Evolutionary conservation across 2,113 vertebrate genomes (phyloP).

Genomic region (Myotis lucifugus): DNA sequence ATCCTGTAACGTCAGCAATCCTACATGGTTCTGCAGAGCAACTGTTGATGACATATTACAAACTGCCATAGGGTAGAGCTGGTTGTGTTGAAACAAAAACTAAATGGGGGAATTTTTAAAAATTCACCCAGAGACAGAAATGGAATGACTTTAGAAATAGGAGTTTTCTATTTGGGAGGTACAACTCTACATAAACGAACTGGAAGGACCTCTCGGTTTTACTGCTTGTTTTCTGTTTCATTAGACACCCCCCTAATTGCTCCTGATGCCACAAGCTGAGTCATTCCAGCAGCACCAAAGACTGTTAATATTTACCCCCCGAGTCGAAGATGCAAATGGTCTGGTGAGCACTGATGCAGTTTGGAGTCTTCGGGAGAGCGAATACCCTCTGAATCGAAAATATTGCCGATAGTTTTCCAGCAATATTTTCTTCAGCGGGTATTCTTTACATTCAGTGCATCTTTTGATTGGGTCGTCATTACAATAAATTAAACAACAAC

Average conservation of each 20-base stretch:
- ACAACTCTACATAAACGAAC: not conserved
- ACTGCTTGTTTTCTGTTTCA: not conserved
- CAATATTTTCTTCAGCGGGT: not conserved
- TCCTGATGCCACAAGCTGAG: not conserved
- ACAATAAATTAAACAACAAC: constrained; percentile 9
- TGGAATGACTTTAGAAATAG: not conserved
- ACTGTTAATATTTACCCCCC: not conserved
- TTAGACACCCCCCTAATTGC: not conserved
- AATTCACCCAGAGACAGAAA: not conserved
- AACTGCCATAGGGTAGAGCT: not conserved
- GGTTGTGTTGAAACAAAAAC: not conserved
- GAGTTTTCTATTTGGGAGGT: not conserved
- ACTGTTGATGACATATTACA: not conserved
- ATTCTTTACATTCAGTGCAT: not conserved
- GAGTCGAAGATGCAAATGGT: not conserved
- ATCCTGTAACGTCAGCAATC: not conserved
- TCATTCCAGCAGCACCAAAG: not conserved
- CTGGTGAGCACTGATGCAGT: not conserved
- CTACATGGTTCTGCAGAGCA: not conserved
- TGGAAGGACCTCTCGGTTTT: not conserved
- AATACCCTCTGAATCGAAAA: not conserved
- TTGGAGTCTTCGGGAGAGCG: not conserved
- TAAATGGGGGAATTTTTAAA: not conserved
- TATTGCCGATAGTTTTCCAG: not conserved
- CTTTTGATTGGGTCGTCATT: not conserved